Percentiles rank a stretch among this genome's conserved stretches.
phyloP scores from a whole-genome alignment of 2,797 vertebrate species.

The Melanotaenia pygmaea region DNA sequence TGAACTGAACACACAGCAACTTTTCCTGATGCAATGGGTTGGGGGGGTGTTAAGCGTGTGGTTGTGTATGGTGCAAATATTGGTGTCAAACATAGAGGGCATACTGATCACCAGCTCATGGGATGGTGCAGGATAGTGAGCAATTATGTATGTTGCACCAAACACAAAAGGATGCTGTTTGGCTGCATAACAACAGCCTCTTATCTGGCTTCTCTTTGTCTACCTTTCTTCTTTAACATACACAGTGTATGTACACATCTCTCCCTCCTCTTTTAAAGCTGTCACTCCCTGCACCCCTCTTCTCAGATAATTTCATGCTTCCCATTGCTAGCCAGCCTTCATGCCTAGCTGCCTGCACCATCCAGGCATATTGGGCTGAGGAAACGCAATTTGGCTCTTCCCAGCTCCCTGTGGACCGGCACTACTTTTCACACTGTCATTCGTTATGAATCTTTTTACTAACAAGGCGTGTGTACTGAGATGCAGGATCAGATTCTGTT shows the following conservation, averaged over 20 bases:
- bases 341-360: constrained; percentile 63
- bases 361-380: constrained; percentile 64
- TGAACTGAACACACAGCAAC: constrained; percentile 62
- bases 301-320: constrained; percentile 64
- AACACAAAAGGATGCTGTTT: constrained; percentile 66
- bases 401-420: constrained; percentile 67
- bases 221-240: constrained; percentile 49
- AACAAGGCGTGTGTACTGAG: constrained; percentile 69
- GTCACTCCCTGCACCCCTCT: constrained; percentile 39
- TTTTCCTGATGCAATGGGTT: constrained; percentile 51
- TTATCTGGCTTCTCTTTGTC: constrained; percentile 67
- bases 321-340: constrained; percentile 67
- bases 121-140: constrained; percentile 53
- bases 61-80: constrained; percentile 67
- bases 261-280: constrained; percentile 27
- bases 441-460: constrained; percentile 63
- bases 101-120: constrained; percentile 58
- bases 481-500: constrained; percentile 59
- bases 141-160: constrained; percentile 69
- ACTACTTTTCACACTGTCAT: constrained; percentile 69
- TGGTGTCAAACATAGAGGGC: constrained; percentile 75
- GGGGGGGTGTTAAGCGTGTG: constrained; percentile 8
- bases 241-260: constrained; percentile 11
- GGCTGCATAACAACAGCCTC: constrained; percentile 59
- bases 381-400: constrained; percentile 74